phyloP scores from a whole-genome alignment of 2,888 invertebrate genomes.

The Pseudococcus jackbeardsleyi region DNA sequence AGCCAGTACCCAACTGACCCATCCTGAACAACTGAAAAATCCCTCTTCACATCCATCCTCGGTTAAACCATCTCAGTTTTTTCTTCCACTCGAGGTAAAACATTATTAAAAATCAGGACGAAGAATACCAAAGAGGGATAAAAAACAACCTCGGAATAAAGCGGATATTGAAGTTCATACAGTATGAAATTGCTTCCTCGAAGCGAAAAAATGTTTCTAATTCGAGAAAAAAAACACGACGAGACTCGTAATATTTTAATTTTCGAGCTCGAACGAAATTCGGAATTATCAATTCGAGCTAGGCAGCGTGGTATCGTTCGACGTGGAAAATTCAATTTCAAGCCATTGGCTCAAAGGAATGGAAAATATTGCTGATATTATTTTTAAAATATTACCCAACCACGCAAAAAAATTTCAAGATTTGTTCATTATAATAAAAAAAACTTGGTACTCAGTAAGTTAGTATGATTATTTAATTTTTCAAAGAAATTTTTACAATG shows the following conservation, averaged over 20 bases:
- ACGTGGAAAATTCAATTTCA: not conserved
- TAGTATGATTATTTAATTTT: too few species aligned
- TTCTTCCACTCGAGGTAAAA: not conserved
- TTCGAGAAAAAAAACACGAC: not conserved
- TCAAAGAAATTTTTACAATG: too few species aligned
- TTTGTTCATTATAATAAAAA: too few species aligned
- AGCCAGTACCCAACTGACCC: too few species aligned
- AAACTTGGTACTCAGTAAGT: too few species aligned
- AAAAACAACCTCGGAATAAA: not conserved
- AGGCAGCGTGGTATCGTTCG: not conserved
- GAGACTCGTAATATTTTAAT: not conserved
- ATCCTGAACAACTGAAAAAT: too few species aligned
- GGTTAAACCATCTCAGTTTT: too few species aligned
- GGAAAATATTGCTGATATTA: not conserved
- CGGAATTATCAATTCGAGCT: not conserved
- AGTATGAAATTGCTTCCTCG: not conserved
- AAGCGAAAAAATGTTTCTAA: not conserved
- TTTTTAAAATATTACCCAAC: too few species aligned
- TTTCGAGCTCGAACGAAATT: not conserved
- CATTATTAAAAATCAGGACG: not conserved
- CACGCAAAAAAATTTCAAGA: too few species aligned
- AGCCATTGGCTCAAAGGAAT: not conserved
- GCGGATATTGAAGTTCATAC: not conserved
- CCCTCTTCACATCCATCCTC: too few species aligned
- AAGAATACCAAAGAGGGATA: not conserved